Conservation (phyloP, 2,797 vertebrate species). For the Tarsius wallacei region DNA sequence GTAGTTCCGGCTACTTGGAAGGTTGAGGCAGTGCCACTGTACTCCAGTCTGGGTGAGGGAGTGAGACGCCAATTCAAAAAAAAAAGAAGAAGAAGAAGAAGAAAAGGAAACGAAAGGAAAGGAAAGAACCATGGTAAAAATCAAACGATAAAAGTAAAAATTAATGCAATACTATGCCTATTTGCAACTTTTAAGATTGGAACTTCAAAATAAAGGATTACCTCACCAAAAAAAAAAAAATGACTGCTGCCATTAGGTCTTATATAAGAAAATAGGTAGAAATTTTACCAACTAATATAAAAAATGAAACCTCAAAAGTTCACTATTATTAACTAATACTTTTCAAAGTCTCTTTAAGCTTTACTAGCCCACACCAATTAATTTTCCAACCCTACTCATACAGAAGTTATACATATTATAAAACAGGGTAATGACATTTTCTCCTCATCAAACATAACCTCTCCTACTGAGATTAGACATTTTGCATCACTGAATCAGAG, state of each 20-base stretch:
- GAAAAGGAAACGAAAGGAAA: constrained; percentile 80
- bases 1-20: too few species aligned
- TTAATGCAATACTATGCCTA: neutral
- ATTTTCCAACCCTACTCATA: constrained; percentile 18
- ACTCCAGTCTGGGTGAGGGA: too few species aligned
- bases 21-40: too few species aligned
- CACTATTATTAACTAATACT: constrained; percentile 59
- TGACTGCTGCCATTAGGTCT: neutral
- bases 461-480: neutral
- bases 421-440: constrained; percentile 18
- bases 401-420: neutral
- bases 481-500: constrained; percentile 27
- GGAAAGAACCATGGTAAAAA: constrained; percentile 91
- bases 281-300: constrained; percentile 66
- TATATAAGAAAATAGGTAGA: constrained; percentile 60
- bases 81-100: too few species aligned
- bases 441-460: constrained; percentile 27
- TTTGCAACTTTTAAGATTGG: constrained; percentile 19
- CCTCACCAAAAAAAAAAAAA: constrained; percentile 49
- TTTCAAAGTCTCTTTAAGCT: constrained; percentile 53
- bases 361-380: constrained; percentile 19
- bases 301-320: constrained; percentile 65
- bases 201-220: constrained; percentile 43
- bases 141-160: constrained; percentile 90
- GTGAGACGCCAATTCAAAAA: too few species aligned